Evolutionary conservation across 2,797 vertebrate genomes (phyloP), one percentile per base, ranked within the genome.

Genomic region (Lagothrix lagotricha): DNA sequence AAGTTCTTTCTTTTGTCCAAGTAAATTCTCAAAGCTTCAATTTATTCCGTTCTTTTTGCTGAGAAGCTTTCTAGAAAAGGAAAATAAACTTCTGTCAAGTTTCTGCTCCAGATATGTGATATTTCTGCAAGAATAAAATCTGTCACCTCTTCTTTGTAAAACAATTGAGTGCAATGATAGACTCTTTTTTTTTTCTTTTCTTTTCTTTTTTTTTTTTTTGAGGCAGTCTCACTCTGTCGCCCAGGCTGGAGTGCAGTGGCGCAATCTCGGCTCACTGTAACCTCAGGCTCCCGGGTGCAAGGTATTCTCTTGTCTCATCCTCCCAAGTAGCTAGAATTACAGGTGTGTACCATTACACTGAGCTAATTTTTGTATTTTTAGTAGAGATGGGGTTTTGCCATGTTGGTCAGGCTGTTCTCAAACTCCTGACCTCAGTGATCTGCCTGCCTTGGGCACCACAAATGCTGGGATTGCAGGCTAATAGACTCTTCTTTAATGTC

Each of bases 341-440:
- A 64, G 7, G 30, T 0, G 0, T 17, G 61, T 64, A 14, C 6
- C 61, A 64, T 64, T 33, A 64, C 0, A 0, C 14, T 7, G 5
- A 30, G 30, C 30, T 64, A 64, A n/a, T 64, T 17, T 64, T n/a
- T 64, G 3, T 64, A 64, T n/a, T 64, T n/a, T 17, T 17, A n/a
- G 30, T n/a, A n/a, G 30, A 64, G 61, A 64, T 3, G 15, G 30
- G 30, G 30, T n/a, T n/a, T n/a, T 15, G 7, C 61, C 30, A 64
- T n/a, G 17, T 64, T 64, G 61, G 61, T 64, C 61, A n/a, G 30
- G 15, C 61, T 8, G 1, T 0, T 64, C 30, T 64, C 61, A n/a
- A 64, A n/a, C 61, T 64, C 30, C 15, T 64, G 15, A 17, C 61
- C 15, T 64, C 61, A 64, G 4, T 64, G 3, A 64, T 17, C 61